phyloP scores from a whole-genome alignment of 2,113 vertebrate species.

The Catharus minimus region DNA sequence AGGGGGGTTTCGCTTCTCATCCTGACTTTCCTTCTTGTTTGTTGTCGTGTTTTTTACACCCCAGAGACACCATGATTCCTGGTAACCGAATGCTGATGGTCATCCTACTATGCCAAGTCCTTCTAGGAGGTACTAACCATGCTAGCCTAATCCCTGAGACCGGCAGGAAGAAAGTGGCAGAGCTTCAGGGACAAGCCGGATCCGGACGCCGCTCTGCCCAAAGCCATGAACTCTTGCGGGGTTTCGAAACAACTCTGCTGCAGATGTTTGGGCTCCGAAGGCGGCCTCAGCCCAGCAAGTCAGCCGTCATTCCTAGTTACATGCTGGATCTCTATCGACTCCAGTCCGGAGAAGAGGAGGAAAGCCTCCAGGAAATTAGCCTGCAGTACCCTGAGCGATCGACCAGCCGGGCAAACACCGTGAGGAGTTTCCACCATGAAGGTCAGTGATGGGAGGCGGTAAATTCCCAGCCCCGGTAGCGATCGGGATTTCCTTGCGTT shows the following conservation, averaged over 20 bases:
- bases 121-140: conserved; percentile 96
- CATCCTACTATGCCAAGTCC: conserved; percentile 99
- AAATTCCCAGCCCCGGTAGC: neutral
- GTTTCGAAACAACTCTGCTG: conserved; percentile 97
- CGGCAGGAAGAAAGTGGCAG: conserved; percentile 94
- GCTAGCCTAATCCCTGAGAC: conserved; percentile 98
- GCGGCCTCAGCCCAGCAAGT: conserved; percentile 90
- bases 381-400: conserved; percentile 94
- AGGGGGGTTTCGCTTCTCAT: conserved; percentile 21
- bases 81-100: conserved; percentile 99
- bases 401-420: conserved; percentile 95
- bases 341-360: conserved; percentile 93
- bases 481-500: neutral
- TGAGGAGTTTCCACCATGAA: conserved; percentile 98
- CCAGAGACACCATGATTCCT: conserved; percentile 99
- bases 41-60: conserved; percentile 67
- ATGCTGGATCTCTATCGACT: conserved; percentile 97
- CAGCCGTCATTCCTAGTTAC: conserved; percentile 89
- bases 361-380: conserved; percentile 77
- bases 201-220: conserved; percentile 84
- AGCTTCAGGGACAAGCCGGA: conserved; percentile 83
- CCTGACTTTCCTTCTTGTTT: conserved; percentile 67
- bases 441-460: conserved; percentile 77
- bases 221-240: conserved; percentile 97
- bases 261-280: conserved; percentile 97